phyloP scores from a whole-genome alignment of 2,797 vertebrate genomes.

The Paedocypris micromegethes region DNA sequence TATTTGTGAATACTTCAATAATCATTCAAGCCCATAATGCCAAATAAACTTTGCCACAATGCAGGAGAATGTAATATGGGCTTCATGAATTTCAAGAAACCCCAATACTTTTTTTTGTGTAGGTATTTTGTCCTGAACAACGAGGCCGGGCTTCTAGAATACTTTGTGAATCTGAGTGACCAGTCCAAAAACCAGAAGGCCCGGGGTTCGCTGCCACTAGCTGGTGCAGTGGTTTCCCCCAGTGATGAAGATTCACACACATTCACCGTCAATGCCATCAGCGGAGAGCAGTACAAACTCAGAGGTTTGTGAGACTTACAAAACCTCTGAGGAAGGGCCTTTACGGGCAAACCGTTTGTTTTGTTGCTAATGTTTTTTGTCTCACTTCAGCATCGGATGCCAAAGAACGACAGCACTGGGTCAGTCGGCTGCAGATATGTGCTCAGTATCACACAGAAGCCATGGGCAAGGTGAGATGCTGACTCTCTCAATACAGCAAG shows the following conservation, averaged over 20 bases:
- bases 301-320: conserved; percentile 72
- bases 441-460: conserved; percentile 97
- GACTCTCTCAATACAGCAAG: neutral
- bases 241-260: conserved; percentile 98
- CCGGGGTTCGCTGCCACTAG: conserved; percentile 87
- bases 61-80: too few species aligned
- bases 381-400: conserved; percentile 80
- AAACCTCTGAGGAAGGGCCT: too few species aligned
- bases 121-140: conserved; percentile 98
- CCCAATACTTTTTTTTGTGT: conserved; percentile 27
- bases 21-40: too few species aligned
- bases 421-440: conserved; percentile 96
- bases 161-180: conserved; percentile 85
- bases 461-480: conserved; percentile 85
- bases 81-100: neutral
- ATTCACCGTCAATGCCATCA: conserved; percentile 96
- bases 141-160: conserved; percentile 89
- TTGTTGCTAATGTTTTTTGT: conserved; percentile 17
- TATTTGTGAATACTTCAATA: too few species aligned
- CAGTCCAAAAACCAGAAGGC: conserved; percentile 90
- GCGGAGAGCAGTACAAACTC: conserved; percentile 96
- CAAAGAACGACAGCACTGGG: conserved; percentile 98
- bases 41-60: too few species aligned
- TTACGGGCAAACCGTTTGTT: neutral
- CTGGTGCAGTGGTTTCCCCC: conserved; percentile 95